Percentiles rank a stretch among this genome's conserved stretches.
These are phyloP conservation scores for Halotydeus destructor DNA, from an alignment of 1,140 invertebrate species.

Conservation along the genomic window DNA sequence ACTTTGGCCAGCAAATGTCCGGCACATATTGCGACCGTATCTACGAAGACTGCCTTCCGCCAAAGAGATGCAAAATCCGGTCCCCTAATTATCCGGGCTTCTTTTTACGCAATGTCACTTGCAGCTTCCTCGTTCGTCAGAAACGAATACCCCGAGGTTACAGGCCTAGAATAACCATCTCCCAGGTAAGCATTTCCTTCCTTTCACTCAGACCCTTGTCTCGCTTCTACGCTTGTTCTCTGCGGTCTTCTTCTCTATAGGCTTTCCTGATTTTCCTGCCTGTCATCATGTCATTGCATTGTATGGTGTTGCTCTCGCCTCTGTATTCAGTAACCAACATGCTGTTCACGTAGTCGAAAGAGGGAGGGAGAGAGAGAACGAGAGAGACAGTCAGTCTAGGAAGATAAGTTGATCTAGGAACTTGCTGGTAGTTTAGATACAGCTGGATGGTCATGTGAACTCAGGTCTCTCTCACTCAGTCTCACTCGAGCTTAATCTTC, in stretches of 20 bases:
- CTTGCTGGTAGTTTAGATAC: no score
- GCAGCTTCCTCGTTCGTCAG: conserved; percentile 16
- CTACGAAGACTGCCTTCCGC: conserved; percentile 14
- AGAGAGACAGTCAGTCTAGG: no score
- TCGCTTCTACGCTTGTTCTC: not conserved
- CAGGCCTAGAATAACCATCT: conserved; percentile 15
- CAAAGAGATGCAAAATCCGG: conserved; percentile 15
- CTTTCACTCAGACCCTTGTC: not conserved
- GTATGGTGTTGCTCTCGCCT: no score
- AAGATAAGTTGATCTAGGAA: no score
- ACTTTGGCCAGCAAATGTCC: conserved; percentile 12
- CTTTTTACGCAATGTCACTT: conserved; percentile 17
- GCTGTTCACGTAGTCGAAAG: no score
- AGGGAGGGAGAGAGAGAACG: no score
- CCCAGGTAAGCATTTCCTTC: not conserved
- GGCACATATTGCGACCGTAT: conserved; percentile 16
- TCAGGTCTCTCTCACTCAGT: no score
- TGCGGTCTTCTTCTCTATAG: not conserved
- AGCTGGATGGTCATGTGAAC: no score
- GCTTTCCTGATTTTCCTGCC: not conserved
- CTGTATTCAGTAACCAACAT: no score
- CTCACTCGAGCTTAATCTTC: no score
- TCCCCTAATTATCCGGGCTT: conserved; percentile 18
- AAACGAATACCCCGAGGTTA: conserved; percentile 13
- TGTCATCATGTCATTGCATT: not conserved